Evolutionary conservation across 1,140 invertebrate species (phyloP), one percentile per base, ranked within the genome.

Genomic region (Drosophila parvula): DNA sequence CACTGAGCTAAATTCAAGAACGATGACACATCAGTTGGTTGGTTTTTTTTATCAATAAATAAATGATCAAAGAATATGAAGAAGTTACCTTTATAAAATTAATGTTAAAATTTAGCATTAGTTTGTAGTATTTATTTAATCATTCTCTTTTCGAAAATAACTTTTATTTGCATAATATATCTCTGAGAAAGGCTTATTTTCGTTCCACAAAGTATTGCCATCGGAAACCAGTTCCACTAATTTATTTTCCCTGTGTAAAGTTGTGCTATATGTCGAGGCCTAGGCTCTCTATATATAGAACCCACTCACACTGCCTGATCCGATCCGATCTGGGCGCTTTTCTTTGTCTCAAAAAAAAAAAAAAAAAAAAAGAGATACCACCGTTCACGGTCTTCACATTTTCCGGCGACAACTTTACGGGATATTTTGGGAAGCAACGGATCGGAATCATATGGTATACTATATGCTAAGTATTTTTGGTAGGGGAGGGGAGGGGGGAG

Each of bases 391-490:
- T 68, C 55, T 70, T 44, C 48, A 27, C 68, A 68, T 68, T 78
- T 81, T 78, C 80, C 55, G 47, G 62, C 65, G 75, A 70, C 63
- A 76, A 64, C 67, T 60, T 69, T 69, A 60, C 38, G 43, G 18
- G 36, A 57, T 84, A 84, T 84, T 77, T 84, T 77, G 79, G 70
- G 67, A 70, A 40, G 11, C 62, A 40, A 18, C 62, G 30, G 58
- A 45, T 64, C 41, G 48, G 28, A 58, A 47, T 69, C 60, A 44
- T 47, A 43, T 65, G 41, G 63, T 30, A 47, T 63, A 32, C 30
- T 41, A 38, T 22, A 59, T 58, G 38, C 28, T 51, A 32, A 30
- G 38, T 9, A 41, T 36, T 22, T 22, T 7, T 44, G 18, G 5
- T 18, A 9, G 14, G 10, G 8, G 16, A 16, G 28, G 53, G n/a